phyloP scores from a whole-genome alignment of 2,797 vertebrate species.

The Bradypus variegatus region DNA sequence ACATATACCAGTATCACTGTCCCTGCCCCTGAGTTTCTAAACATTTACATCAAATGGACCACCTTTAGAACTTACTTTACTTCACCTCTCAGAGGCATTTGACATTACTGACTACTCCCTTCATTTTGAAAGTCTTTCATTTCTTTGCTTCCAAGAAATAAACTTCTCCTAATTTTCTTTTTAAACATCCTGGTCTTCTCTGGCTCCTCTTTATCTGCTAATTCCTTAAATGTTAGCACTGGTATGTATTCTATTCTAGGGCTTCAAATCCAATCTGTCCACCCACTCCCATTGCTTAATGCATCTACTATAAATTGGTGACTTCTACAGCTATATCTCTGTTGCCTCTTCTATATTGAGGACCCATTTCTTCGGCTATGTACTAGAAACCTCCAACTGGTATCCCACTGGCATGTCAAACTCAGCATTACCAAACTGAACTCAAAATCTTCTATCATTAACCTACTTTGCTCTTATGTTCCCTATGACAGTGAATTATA shows the following conservation, averaged over 20 bases:
- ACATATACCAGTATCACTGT: rapidly evolving
- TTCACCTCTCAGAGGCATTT: background rate
- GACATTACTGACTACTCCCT: background rate
- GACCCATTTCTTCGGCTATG: background rate
- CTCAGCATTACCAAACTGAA: background rate
- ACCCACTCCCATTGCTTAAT: background rate
- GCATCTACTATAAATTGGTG: background rate
- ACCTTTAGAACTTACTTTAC: background rate
- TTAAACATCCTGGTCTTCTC: background rate
- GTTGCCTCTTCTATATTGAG: background rate
- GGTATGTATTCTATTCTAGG: background rate
- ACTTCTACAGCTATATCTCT: background rate
- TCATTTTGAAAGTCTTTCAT: background rate
- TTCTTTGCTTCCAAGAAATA: background rate
- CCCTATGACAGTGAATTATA: background rate
- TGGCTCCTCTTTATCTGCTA: background rate
- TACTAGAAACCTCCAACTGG: background rate
- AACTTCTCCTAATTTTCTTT: background rate
- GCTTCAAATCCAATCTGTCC: too few relatives aligned
- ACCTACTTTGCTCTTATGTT: background rate
- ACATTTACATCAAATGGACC: background rate
- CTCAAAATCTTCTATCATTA: background rate
- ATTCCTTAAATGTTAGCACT: background rate
- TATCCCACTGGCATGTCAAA: background rate
- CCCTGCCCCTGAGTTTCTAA: background rate